phyloP scores from a whole-genome alignment of 2,113 vertebrate genomes.

The Proteles cristata region DNA sequence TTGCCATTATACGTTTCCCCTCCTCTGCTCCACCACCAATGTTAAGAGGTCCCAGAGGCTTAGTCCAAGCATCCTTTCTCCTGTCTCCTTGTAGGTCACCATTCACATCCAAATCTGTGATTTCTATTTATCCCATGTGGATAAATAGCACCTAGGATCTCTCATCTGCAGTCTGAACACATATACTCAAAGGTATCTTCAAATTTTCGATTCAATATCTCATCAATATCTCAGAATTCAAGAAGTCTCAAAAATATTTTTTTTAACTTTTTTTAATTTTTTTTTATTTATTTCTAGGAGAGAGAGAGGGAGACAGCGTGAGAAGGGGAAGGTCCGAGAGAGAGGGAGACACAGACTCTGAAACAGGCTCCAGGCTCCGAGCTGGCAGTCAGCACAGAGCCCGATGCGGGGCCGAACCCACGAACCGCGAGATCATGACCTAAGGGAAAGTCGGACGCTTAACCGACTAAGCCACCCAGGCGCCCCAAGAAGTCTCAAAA shows the following conservation, averaged over 20 bases:
- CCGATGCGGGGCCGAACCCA: too few relatives aligned
- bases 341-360: too few relatives aligned
- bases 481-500: background rate
- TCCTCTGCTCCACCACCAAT: background rate
- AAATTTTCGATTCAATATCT: background rate
- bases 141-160: background rate
- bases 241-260: background rate
- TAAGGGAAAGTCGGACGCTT: too few relatives aligned
- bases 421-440: too few relatives aligned
- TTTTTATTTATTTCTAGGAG: too few relatives aligned
- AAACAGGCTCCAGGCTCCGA: too few relatives aligned
- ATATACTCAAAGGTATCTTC: background rate
- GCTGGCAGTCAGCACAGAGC: too few relatives aligned
- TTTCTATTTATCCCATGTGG: background rate
- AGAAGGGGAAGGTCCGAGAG: too few relatives aligned
- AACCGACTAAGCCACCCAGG: too few relatives aligned
- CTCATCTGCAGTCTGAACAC: background rate
- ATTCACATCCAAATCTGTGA: background rate
- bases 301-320: too few relatives aligned
- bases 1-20: background rate
- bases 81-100: accelerated
- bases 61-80: background rate
- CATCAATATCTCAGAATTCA: background rate
- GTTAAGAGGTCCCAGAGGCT: background rate
- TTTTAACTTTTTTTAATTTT: too few relatives aligned